Base-by-base conservation (phyloP, 2,797 vertebrate genomes). In the Synaphobranchus kaupii region DNA sequence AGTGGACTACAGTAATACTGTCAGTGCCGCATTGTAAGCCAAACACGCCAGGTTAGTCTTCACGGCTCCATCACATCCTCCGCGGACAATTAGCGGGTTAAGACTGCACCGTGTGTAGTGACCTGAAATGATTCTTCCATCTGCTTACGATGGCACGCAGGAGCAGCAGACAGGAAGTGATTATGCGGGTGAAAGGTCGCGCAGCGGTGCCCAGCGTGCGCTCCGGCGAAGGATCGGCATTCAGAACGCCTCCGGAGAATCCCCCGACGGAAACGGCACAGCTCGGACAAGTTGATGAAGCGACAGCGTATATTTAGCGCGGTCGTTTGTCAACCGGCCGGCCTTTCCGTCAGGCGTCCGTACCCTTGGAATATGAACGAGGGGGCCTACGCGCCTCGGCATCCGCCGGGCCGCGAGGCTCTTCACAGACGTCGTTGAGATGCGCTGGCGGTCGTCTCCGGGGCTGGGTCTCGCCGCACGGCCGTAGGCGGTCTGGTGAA, bases 351-450 rank as follows among this genome's bases (percentile, higher is more conserved):
- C 83, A 86, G 47, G 71, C 39, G 52, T 88, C 60, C 15, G 54
- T 80, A 85, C 73, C 83, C 86, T 86, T 89, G 89, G 89, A 90
- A 90, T 86, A 87, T 89, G 88, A 34, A 13, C 47, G n/a, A 31
- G n/a, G 76, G 85, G 39, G 58, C 86, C 87, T 63, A 58, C 90
- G 85, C 86, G 88, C 86, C 88, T 84, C 90, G 82, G 86, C 71
- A 0, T 87, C 15, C 20, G 39, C 31, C 60, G 56, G 17, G 39
- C 52, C 15, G 52, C 2, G 20, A 15, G 39, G n/a, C 39, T 31
- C 39, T 60, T 0, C 31, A 12, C 31, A 22, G 39, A 84, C 52
- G 71, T 34, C 31, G 50, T 84, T 58, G 5, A 28, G 25, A 47
- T 48, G 34, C 1, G 8, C 20, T 73, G 56, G 83, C 71, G 60